A percentile compares a stretch with the other conserved stretches of the same genome.
These are phyloP conservation scores for Centrocercus urophasianus DNA, from an alignment of 2,113 vertebrate species.

Conservation along the genomic window DNA sequence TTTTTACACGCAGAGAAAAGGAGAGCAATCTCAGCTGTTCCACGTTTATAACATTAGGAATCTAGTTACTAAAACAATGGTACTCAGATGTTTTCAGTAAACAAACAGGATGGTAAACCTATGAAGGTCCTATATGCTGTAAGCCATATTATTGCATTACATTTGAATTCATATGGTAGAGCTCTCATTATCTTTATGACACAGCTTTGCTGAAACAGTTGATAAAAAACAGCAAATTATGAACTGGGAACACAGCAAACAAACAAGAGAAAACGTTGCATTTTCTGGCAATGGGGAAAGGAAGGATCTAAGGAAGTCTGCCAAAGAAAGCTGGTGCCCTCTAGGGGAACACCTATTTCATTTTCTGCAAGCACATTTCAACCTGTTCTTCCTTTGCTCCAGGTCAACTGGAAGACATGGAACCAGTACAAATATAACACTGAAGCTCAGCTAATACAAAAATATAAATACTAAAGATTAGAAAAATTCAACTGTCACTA, in stretches of 20 bases:
- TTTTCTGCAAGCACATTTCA: not conserved
- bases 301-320: not conserved
- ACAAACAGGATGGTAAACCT: not conserved
- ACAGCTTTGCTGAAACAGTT: not conserved
- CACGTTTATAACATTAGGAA: not conserved
- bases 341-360: not conserved
- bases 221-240: not conserved
- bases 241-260: not conserved
- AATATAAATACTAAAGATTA: not conserved
- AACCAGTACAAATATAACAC: rapidly evolving
- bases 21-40: not conserved
- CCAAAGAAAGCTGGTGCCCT: not conserved
- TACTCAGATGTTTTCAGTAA: not conserved
- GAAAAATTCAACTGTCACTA: not conserved
- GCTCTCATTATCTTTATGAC: not conserved
- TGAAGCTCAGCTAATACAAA: not conserved
- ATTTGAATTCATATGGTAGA: not conserved
- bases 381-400: not conserved
- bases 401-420: not conserved
- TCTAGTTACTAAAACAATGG: not conserved
- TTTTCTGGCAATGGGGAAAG: not conserved
- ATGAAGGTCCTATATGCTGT: not conserved
- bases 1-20: not conserved
- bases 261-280: not conserved
- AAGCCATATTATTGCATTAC: not conserved